These are phyloP conservation scores for Apus apus DNA, from an alignment of 2,113 vertebrate species.

Conservation along the genomic window DNA sequence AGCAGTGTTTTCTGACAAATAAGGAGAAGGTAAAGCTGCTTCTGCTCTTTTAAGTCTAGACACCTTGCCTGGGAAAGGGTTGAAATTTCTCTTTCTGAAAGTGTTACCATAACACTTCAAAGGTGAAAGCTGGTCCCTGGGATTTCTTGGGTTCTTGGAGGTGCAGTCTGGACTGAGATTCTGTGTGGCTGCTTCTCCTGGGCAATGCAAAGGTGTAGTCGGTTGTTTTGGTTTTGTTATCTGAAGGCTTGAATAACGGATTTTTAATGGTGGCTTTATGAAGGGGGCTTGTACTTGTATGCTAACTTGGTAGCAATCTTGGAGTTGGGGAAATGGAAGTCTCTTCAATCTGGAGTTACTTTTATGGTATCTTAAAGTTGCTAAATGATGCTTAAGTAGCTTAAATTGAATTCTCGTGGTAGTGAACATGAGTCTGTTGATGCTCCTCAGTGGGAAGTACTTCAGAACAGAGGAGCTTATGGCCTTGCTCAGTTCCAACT, in stretches of 20 bases:
- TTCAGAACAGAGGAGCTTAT: background rate
- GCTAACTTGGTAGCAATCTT: background rate
- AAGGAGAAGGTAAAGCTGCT: background rate
- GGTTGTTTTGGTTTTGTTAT: background rate
- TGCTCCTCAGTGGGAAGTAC: background rate
- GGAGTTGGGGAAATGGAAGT: background rate
- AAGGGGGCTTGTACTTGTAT: background rate
- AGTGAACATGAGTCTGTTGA: background rate
- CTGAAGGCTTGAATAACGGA: background rate
- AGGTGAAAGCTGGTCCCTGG: background rate
- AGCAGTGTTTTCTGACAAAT: background rate
- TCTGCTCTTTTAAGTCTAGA: background rate
- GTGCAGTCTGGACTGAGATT: background rate
- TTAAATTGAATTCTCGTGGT: background rate
- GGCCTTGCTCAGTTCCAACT: background rate
- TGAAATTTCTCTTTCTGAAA: background rate
- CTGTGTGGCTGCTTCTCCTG: background rate
- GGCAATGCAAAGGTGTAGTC: accelerated
- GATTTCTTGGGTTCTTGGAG: background rate
- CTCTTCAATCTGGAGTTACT: background rate
- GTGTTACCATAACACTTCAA: background rate
- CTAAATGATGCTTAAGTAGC: background rate
- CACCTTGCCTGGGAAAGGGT: background rate
- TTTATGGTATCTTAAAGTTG: background rate
- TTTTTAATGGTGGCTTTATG: background rate